Evolutionary conservation across 2,797 vertebrate genomes (phyloP), one percentile per base, ranked within the genome.

Genomic region (Aselliscus stoliczkanus): DNA sequence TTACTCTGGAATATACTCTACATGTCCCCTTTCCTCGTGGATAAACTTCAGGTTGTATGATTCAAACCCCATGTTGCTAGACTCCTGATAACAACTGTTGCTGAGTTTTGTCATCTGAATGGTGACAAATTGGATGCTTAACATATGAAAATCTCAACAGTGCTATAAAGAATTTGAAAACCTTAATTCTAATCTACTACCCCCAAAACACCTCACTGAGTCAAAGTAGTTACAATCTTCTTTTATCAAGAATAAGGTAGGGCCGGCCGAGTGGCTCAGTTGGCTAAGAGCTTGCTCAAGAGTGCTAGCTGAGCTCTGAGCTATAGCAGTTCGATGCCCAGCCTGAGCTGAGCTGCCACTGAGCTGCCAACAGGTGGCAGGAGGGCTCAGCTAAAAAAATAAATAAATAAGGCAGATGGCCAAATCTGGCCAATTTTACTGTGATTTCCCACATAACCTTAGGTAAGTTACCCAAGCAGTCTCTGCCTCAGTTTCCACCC

Each of bases 371-470:
- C n/a, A n/a, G n/a, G n/a, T n/a, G n/a, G n/a, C n/a, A n/a, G n/a
- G n/a, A n/a, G n/a, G n/a, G n/a, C n/a, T n/a, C n/a, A n/a, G n/a
- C n/a, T n/a, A n/a, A n/a, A 7, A 73, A n/a, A 88, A 47, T 9
- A 23, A n/a, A n/a, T n/a, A n/a, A n/a, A n/a, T n/a, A n/a, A 65
- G 7, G n/a, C 23, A 65, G n/a, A 60, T 13, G 4, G 10, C 6
- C 52, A 58, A 27, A 29, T 60, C 14, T n/a, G 47, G 29, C 70
- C 29, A 52, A 6, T 17, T 58, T 54, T 39, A 62, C 52, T 31
- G 5, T 7, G 5, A 0, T 34, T 56, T 10, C 14, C 37, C 25
- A 2, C 0, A 23, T 31, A 21, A 21, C 27, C 37, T 75, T 0
- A 14, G 31, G 15, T 37, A 27, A n/a, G 27, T 37, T 23, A 11